Conservation (phyloP, 2,888 invertebrate species). For the Tachina grossa region DNA sequence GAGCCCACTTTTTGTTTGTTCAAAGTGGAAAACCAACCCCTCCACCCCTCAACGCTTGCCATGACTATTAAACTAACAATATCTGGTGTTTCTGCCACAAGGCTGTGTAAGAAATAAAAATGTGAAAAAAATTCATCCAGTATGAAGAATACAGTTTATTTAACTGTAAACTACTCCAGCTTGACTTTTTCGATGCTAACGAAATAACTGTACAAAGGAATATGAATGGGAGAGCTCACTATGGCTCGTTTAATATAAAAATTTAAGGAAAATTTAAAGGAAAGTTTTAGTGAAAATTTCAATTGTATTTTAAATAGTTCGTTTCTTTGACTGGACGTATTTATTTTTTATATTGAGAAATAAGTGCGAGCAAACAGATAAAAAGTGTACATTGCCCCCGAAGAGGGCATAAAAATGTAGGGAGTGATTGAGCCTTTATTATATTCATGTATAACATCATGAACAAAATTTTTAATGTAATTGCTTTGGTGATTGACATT, state of each 20-base stretch:
- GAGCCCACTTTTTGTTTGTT: conserved; percentile 40
- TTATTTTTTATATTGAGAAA: too few species aligned
- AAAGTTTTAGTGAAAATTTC: not conserved
- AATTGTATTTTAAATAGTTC: too few species aligned
- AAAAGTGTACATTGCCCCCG: too few species aligned
- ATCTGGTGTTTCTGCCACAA: conserved; percentile 20
- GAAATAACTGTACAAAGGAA: conserved; percentile 9
- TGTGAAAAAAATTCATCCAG: conserved; percentile 21
- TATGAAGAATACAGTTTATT: conserved; percentile 47
- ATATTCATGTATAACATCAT: too few species aligned
- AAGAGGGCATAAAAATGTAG: too few species aligned
- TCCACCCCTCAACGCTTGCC: not conserved
- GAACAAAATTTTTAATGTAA: too few species aligned
- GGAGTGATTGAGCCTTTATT: too few species aligned
- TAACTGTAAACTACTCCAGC: conserved; percentile 49
- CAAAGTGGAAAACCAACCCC: conserved; percentile 35
- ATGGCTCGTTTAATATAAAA: not conserved
- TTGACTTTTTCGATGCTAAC: not conserved
- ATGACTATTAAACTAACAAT: conserved; percentile 15
- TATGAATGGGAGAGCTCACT: not conserved
- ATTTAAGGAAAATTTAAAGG: not conserved
- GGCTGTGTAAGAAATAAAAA: conserved; percentile 15
- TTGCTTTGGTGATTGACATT: too few species aligned
- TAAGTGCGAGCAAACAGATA: too few species aligned
- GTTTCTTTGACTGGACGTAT: too few species aligned